phyloP scores from a whole-genome alignment of 2,888 invertebrate genomes.

The Zelleria hepariella region DNA sequence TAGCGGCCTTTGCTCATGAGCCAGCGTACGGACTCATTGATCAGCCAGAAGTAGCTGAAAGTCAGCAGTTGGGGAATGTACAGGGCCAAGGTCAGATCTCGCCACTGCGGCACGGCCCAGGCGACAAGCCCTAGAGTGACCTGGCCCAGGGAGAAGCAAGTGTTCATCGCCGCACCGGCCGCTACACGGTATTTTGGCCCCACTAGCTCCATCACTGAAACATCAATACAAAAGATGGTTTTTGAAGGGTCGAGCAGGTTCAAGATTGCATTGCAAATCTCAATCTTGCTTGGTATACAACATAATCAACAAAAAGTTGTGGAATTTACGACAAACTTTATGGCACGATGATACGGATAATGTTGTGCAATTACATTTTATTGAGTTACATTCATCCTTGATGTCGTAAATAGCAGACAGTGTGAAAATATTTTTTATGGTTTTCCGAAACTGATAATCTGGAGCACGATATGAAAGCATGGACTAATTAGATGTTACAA shows the following conservation, averaged over 20 bases:
- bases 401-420: too few species aligned
- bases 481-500: too few species aligned
- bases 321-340: too few species aligned
- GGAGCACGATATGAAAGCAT: neutral
- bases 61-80: slow-evolving; percentile 75
- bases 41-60: slow-evolving; percentile 72
- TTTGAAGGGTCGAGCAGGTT: too few species aligned
- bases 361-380: too few species aligned
- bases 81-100: slow-evolving; percentile 68
- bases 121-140: slow-evolving; percentile 73
- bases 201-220: slow-evolving; percentile 76
- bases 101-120: slow-evolving; percentile 75
- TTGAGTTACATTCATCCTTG: too few species aligned
- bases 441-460: neutral
- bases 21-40: slow-evolving; percentile 79
- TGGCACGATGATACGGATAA: too few species aligned
- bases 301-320: too few species aligned
- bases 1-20: slow-evolving; percentile 74
- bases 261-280: too few species aligned
- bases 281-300: too few species aligned
- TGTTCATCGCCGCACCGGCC: slow-evolving; percentile 73
- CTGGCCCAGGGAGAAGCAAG: slow-evolving; percentile 77
- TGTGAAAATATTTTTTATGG: neutral
- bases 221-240: too few species aligned
- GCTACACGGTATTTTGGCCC: slow-evolving; percentile 76